These are phyloP conservation scores for Pemphigus obesinymphae DNA, from an alignment of 1,140 invertebrate species.

Conservation along the genomic window DNA sequence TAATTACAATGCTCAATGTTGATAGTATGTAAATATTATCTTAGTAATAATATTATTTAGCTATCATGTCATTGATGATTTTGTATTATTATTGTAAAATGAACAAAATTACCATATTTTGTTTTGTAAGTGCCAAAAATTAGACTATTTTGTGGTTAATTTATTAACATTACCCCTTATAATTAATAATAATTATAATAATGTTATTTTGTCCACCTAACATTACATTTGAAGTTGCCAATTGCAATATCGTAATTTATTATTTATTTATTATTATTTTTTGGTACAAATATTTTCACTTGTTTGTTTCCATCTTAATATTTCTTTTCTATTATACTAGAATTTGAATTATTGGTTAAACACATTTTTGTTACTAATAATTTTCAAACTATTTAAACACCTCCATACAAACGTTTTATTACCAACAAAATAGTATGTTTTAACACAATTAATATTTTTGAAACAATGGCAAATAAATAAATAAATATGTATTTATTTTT, in stretches of 20 bases:
- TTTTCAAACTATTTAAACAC: neutral
- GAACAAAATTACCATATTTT: conserved; percentile 37
- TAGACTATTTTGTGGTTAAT: conserved; percentile 25
- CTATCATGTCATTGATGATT: conserved; percentile 19
- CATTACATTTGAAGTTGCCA: conserved; percentile 1
- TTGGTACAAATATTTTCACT: neutral
- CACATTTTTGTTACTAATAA: neutral
- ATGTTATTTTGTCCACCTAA: conserved; percentile 1
- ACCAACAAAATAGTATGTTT: conserved; percentile 2
- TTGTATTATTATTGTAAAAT: conserved; percentile 14
- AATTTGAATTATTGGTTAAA: neutral
- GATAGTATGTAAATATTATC: conserved; percentile 15
- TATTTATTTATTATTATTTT: neutral
- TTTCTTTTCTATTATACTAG: neutral
- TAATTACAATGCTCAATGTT: conserved; percentile 32
- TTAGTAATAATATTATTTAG: conserved; percentile 25
- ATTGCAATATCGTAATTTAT: conserved; percentile 9
- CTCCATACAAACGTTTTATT: neutral
- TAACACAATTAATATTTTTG: neutral
- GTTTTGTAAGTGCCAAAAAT: conserved; percentile 38
- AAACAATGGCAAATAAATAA: neutral
- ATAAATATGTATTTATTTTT: conserved; percentile 8
- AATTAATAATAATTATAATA: neutral
- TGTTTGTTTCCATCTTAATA: neutral
- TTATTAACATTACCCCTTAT: neutral